Evolutionary conservation across 2,797 vertebrate species (phyloP).

Genomic region (Tragopan temminckii): DNA sequence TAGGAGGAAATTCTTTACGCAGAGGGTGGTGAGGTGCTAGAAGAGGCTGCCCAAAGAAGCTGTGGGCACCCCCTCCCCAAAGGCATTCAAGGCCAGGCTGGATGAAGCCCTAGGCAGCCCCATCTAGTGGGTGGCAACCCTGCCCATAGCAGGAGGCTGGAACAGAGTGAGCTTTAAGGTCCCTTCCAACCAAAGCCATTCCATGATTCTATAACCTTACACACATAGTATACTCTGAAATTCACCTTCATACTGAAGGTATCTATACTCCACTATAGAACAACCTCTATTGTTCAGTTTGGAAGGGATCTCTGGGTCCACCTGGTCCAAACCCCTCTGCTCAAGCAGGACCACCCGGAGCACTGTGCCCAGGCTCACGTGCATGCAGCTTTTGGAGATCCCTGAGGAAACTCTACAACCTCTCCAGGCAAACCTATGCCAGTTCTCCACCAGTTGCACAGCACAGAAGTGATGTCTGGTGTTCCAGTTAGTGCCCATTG

Average conservation of each 20-base stretch:
- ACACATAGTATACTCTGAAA: not conserved
- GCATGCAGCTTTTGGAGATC: not conserved
- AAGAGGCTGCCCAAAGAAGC: not conserved
- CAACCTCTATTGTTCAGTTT: not conserved
- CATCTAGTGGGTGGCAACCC: not conserved
- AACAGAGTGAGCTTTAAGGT: not conserved
- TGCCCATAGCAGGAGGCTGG: not conserved
- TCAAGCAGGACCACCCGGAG: not conserved
- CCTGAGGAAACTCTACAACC: no score
- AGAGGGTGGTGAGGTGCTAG: not conserved
- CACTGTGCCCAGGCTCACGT: not conserved
- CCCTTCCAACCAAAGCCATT: not conserved
- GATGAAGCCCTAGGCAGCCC: no score
- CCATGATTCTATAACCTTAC: not conserved
- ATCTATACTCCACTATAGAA: not conserved
- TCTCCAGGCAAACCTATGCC: no score
- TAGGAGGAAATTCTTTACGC: not conserved
- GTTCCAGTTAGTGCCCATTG: not conserved
- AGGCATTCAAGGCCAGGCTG: not conserved
- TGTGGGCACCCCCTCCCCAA: not conserved
- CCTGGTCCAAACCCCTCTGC: not conserved
- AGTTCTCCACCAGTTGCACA: not conserved
- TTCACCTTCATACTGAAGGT: not conserved
- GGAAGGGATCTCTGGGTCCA: not conserved
- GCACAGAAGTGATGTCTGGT: not conserved